Evolutionary conservation across 2,113 vertebrate species (phyloP), one percentile per base, ranked within the genome.

Genomic region (Damaliscus lunatus): DNA sequence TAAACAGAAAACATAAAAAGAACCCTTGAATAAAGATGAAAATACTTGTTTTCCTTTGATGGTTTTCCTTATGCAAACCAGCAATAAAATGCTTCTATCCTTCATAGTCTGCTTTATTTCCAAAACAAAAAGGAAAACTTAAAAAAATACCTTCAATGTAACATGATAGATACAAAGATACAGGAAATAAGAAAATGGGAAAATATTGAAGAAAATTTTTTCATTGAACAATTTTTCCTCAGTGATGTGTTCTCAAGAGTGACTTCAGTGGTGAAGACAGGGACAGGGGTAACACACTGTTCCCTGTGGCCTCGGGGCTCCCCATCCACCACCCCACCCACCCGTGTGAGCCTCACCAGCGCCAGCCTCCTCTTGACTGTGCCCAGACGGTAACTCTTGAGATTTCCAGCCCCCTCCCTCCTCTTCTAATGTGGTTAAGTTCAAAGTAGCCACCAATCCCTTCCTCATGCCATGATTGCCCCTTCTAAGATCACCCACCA

Each of bases 351-450:
- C 46, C 57, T 52, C 59, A 14, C 25, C 46, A 43, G 17, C 2
- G 0, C 33, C 46, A 23, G 25, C 87, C 36, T 88, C 43, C 64
- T 64, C 31, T 64, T 21, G 16, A 48, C 48, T 21, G 23, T 82
- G 15, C 25, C 25, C 16, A 0, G 40, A 25, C 0, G 23, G 23
- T 50, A 17, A 17, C 2, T 62, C 33, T 40, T 4, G 11, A n/a
- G 33, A 80, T n/a, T 48, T 25, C 46, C 33, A 0, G 3, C 29
- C 59, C 46, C 29, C 78, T 19, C 55, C 6, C 59, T 46, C 16
- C 48, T 19, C 27, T 52, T 31, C 57, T 83, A n/a, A 83, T 7
- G 7, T 25, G 14, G 25, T 81, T 46, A 16, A 4, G 4, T 4
- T 83, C 57, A 40, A 90, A 64, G 59, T 15, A 40, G 46, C 59